Evolutionary conservation across 30 jellyfish, hydroid and myxozoan species (phyloP).

Genomic region (Hydra vulgaris): DNA sequence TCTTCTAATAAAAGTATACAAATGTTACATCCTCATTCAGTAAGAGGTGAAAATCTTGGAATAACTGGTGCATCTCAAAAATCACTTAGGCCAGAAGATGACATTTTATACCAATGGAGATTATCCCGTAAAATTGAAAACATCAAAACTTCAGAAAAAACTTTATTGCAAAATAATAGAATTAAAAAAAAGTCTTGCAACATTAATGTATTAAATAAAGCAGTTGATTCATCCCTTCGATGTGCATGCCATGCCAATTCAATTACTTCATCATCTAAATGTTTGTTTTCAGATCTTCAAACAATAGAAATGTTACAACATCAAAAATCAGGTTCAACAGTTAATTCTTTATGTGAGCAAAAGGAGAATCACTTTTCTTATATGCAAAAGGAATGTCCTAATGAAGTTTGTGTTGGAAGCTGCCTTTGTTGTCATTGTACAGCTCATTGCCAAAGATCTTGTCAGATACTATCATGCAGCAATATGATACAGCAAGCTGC

Average conservation of each 20-base stretch:
- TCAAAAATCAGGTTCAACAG: neutral
- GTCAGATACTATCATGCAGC: neutral
- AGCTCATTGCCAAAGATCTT: neutral
- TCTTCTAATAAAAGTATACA: neutral
- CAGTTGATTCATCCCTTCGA: no score
- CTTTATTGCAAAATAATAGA: neutral
- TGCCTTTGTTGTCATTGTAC: neutral
- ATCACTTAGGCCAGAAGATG: slow-evolving; percentile 17
- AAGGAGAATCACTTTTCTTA: neutral
- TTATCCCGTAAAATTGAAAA: slow-evolving; percentile 14
- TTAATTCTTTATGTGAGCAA: neutral
- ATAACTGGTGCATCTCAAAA: neutral
- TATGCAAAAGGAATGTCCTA: neutral
- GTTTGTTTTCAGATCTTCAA: no score
- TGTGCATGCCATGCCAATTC: no score
- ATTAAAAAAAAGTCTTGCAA: no score
- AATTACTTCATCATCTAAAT: no score
- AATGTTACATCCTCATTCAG: neutral
- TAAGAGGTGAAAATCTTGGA: neutral
- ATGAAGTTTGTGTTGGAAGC: neutral
- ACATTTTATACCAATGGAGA: slow-evolving; percentile 24
- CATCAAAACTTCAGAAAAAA: neutral
- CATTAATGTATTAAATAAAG: no score
- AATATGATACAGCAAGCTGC: neutral
- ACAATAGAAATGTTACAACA: no score